Conservation (phyloP, 2,888 invertebrate species). For the Drosophila melanocephala region DNA sequence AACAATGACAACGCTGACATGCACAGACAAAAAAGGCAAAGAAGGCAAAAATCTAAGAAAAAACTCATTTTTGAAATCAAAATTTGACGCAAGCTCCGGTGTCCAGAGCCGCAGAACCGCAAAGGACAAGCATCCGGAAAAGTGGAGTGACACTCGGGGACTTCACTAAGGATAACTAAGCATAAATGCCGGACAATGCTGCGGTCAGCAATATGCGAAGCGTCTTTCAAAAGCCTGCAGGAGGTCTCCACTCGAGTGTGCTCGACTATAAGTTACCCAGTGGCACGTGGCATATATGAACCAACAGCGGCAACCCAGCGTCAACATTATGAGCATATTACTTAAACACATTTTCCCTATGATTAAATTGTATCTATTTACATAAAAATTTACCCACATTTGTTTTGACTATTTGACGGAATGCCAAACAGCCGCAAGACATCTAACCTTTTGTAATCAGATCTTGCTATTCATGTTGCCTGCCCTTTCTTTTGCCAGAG, state of each 20-base stretch:
- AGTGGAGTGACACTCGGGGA: conserved; percentile 9
- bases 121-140: conserved; percentile 12
- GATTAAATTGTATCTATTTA: neutral
- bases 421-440: conserved; percentile 1
- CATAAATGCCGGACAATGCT: conserved; percentile 13
- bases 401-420: conserved; percentile 2
- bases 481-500: neutral
- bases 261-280: conserved; percentile 1
- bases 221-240: neutral
- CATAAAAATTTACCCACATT: neutral
- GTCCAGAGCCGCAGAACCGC: conserved; percentile 7
- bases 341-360: neutral
- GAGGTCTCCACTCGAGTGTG: neutral
- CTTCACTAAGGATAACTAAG: conserved; percentile 5
- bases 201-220: conserved; percentile 10
- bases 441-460: neutral
- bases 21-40: conserved; percentile 10
- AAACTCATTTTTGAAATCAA: conserved; percentile 7
- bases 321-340: neutral
- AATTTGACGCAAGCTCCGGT: conserved; percentile 14
- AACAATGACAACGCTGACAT: conserved; percentile 63
- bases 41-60: neutral
- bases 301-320: neutral
- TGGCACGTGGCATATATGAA: neutral
- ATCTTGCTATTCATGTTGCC: neutral